Evolutionary conservation across 1,140 invertebrate species (phyloP).

Genomic region (Stenopsyche tienmushanensis): DNA sequence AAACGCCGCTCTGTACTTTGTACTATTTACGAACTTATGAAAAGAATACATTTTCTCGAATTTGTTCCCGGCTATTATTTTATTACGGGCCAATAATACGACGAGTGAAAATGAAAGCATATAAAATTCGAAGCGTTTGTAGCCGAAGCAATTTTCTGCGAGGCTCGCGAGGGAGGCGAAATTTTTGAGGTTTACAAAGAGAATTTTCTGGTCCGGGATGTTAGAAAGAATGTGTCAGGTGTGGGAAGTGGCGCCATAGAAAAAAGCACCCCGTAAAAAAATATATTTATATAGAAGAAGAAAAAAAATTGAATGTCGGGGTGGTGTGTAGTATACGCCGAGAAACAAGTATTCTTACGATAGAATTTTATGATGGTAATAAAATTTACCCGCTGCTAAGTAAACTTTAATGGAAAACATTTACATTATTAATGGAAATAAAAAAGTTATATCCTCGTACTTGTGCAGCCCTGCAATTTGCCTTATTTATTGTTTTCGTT

Average conservation of each 20-base stretch:
- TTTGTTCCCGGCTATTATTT: too few relatives aligned
- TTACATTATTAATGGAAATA: conserved; percentile 7
- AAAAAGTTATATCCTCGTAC: neutral
- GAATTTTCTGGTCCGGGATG: too few relatives aligned
- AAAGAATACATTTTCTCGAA: too few relatives aligned
- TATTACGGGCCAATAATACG: too few relatives aligned
- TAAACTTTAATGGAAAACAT: conserved; percentile 11
- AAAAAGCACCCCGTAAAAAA: neutral
- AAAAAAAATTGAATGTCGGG: neutral
- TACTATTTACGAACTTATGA: too few relatives aligned
- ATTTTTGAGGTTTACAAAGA: too few relatives aligned
- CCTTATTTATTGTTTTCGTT: neutral
- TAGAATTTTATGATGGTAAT: conserved; percentile 2
- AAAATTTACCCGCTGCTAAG: conserved; percentile 10
- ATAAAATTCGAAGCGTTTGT: too few relatives aligned
- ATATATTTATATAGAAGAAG: neutral
- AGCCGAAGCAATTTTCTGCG: too few relatives aligned
- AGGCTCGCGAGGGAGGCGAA: too few relatives aligned
- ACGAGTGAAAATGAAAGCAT: too few relatives aligned
- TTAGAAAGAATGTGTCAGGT: neutral
- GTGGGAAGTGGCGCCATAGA: neutral
- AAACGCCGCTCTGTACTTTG: too few relatives aligned
- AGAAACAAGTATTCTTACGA: neutral
- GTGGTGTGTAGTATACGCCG: too few relatives aligned
- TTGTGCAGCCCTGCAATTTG: neutral